A percentile compares a stretch with the other conserved stretches of the same genome.
phyloP scores from a whole-genome alignment of 2,113 vertebrate species.

The Bos taurus region DNA sequence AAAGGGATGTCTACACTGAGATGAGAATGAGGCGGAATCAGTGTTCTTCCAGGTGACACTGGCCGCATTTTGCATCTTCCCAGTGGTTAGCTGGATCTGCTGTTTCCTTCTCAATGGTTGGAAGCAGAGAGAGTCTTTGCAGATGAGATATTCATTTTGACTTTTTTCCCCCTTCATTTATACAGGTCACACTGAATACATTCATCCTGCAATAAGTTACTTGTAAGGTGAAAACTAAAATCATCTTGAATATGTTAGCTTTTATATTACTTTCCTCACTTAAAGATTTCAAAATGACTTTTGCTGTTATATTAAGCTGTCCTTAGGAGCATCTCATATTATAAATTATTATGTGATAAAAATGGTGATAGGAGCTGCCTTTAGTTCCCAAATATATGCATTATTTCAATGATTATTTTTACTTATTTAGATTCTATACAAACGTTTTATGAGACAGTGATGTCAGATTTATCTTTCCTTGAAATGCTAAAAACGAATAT shows the following conservation, averaged over 20 bases:
- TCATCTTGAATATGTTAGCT: background rate
- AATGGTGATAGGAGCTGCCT: background rate
- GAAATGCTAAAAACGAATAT: background rate
- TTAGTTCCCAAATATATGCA: background rate
- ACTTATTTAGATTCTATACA: background rate
- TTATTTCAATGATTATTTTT: background rate
- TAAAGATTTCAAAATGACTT: background rate
- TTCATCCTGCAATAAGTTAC: background rate
- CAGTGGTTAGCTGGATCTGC: background rate
- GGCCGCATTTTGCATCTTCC: background rate
- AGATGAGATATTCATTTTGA: background rate
- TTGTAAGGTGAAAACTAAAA: background rate
- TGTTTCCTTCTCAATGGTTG: background rate
- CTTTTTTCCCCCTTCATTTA: background rate
- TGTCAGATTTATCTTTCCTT: background rate
- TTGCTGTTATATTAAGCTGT: background rate
- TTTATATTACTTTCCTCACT: background rate
- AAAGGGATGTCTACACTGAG: background rate
- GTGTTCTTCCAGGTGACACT: background rate
- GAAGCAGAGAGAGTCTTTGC: background rate
- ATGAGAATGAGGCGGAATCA: background rate
- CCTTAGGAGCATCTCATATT: background rate
- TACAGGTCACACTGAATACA: background rate
- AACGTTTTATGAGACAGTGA: background rate
- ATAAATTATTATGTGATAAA: background rate